Percentiles rank a stretch among this genome's conserved stretches.
Evolutionary conservation across 2,888 invertebrate species (phyloP).

Genomic region (Chloromyia formosa): DNA sequence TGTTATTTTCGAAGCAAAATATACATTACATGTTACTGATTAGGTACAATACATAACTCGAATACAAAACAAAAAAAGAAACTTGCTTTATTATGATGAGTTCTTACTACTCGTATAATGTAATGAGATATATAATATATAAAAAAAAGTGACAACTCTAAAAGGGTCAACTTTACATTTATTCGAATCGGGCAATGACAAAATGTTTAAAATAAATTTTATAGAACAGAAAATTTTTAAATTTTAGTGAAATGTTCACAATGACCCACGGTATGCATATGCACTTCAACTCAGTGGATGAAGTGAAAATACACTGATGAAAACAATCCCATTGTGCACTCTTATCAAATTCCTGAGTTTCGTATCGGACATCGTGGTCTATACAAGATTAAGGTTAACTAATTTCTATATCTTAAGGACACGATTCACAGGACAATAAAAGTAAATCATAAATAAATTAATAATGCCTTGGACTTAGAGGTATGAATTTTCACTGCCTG

Average conservation of each 20-base stretch:
- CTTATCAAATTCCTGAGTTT: too few species aligned
- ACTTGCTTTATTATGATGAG: slow-evolving; percentile 22
- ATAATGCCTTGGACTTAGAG: too few species aligned
- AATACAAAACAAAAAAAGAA: slow-evolving; percentile 31
- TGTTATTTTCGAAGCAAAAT: slow-evolving; percentile 38
- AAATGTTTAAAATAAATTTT: neutral
- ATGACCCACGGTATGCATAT: too few species aligned
- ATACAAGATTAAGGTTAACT: too few species aligned
- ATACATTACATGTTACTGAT: slow-evolving; percentile 31
- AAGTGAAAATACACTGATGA: too few species aligned
- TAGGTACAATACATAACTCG: slow-evolving; percentile 40
- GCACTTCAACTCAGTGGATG: too few species aligned
- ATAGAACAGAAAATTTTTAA: neutral
- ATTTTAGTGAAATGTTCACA: neutral
- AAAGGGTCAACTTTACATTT: slow-evolving; percentile 46
- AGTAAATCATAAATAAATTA: too few species aligned
- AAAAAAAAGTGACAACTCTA: slow-evolving; percentile 40
- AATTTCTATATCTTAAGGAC: too few species aligned
- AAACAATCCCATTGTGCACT: too few species aligned
- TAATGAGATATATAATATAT: slow-evolving; percentile 23
- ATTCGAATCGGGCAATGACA: neutral
- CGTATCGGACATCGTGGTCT: too few species aligned
- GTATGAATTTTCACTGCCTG: too few species aligned
- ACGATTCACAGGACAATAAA: too few species aligned
- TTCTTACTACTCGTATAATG: neutral